A percentile compares a stretch with the other conserved stretches of the same genome.
Evolutionary conservation across 2,113 vertebrate genomes (phyloP).

Genomic region (Gnathonemus echidnorhynchus): DNA sequence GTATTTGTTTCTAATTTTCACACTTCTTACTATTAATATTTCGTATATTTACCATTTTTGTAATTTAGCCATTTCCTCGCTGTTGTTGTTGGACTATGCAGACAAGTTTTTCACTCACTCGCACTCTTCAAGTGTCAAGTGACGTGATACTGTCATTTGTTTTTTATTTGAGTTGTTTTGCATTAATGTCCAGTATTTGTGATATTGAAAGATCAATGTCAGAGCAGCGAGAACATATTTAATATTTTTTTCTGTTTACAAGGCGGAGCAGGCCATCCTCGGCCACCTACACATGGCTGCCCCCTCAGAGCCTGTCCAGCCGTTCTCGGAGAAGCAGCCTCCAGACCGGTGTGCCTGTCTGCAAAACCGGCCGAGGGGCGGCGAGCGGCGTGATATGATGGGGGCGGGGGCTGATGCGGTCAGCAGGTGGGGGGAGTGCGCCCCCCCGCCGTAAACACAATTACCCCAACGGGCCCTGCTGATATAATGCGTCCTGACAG

Average conservation of each 20-base stretch:
- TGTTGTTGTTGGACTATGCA: neutral
- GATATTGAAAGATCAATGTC: neutral
- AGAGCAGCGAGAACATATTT: neutral
- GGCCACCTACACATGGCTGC: neutral
- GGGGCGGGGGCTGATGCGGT: neutral
- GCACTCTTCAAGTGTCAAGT: neutral
- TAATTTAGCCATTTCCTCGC: neutral
- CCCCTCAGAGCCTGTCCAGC: neutral
- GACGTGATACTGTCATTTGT: neutral
- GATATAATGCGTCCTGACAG: constrained; percentile 55
- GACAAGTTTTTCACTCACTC: neutral
- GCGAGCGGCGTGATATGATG: neutral
- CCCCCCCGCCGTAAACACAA: constrained; percentile 44
- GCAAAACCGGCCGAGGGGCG: neutral
- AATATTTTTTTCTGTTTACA: neutral
- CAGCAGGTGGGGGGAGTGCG: constrained; percentile 16
- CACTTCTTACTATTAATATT: neutral
- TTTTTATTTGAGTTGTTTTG: neutral
- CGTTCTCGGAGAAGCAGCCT: neutral
- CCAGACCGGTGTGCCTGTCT: neutral
- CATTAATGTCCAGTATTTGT: neutral
- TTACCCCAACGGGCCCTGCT: constrained; percentile 49
- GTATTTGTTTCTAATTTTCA: neutral
- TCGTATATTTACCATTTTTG: neutral
- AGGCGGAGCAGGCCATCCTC: neutral